Percentiles rank a stretch among this genome's conserved stretches.
phyloP scores from a whole-genome alignment of 2,888 invertebrate species.

The Catocala sponsa region DNA sequence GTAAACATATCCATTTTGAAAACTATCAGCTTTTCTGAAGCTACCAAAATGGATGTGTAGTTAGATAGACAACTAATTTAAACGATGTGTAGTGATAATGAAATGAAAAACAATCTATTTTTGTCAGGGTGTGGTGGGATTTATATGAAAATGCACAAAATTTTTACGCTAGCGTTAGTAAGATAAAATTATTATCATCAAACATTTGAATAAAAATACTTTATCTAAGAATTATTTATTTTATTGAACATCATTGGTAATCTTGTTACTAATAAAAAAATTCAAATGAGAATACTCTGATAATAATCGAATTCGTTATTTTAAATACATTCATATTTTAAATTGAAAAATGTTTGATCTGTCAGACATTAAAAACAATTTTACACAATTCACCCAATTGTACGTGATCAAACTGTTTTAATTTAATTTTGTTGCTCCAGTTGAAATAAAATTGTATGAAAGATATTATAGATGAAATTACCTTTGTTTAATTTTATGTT shows the following conservation, averaged over 20 bases:
- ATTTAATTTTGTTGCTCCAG: neutral
- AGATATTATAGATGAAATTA: neutral
- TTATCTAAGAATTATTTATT: conserved; percentile 1
- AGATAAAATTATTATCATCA: conserved; percentile 45
- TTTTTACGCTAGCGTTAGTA: conserved; percentile 72
- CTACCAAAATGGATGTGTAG: conserved; percentile 51
- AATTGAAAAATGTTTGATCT: no score
- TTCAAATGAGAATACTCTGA: no score
- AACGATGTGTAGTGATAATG: conserved; percentile 66
- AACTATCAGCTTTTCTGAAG: conserved; percentile 55
- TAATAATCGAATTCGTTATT: no score
- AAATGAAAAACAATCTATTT: conserved; percentile 75
- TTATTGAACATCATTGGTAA: no score
- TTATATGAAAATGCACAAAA: conserved; percentile 66
- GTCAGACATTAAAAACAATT: no score
- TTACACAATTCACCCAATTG: no score
- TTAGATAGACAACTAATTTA: conserved; percentile 82
- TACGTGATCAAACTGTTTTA: neutral
- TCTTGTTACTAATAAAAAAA: no score
- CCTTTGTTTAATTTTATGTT: neutral
- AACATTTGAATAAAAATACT: conserved; percentile 28
- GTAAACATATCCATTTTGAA: conserved; percentile 39
- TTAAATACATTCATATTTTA: no score
- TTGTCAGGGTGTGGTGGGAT: conserved; percentile 69
- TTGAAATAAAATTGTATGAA: neutral